These are phyloP conservation scores for Salmo trutta DNA, from an alignment of 2,797 vertebrate genomes.

Conservation along the genomic window DNA sequence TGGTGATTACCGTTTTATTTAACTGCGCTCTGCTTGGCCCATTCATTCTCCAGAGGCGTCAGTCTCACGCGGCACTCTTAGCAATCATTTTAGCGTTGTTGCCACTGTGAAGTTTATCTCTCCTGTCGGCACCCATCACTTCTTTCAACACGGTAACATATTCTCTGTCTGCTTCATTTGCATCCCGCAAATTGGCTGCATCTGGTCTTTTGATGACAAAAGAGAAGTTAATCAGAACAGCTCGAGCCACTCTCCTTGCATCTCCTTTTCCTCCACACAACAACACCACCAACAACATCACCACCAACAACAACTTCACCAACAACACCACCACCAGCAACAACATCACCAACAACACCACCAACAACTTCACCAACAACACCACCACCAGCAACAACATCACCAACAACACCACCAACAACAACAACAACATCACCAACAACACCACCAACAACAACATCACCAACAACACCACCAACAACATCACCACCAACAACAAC, in stretches of 20 bases:
- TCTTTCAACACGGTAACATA: conserved; percentile 26
- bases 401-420: no score
- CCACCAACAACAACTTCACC: no score
- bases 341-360: no score
- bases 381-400: no score
- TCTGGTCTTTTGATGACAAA: conserved; percentile 39
- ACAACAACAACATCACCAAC: no score
- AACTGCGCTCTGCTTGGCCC: conserved; percentile 17
- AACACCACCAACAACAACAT: not conserved
- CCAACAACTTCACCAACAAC: no score
- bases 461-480: no score
- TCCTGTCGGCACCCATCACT: conserved; percentile 19
- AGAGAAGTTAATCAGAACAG: conserved; percentile 41
- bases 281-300: no score
- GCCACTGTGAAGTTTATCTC: conserved; percentile 28
- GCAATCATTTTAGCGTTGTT: conserved; percentile 15
- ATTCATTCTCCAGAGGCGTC: not conserved
- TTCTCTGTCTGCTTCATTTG: conserved; percentile 33
- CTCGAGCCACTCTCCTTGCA: conserved; percentile 31
- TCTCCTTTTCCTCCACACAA: not conserved
- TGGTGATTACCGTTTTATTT: conserved; percentile 29
- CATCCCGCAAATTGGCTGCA: conserved; percentile 37
- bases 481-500: no score
- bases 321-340: no score
- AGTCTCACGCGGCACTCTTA: not conserved